Evolutionary conservation across 2,888 invertebrate genomes (phyloP).

Genomic region (Xestia xanthographa): DNA sequence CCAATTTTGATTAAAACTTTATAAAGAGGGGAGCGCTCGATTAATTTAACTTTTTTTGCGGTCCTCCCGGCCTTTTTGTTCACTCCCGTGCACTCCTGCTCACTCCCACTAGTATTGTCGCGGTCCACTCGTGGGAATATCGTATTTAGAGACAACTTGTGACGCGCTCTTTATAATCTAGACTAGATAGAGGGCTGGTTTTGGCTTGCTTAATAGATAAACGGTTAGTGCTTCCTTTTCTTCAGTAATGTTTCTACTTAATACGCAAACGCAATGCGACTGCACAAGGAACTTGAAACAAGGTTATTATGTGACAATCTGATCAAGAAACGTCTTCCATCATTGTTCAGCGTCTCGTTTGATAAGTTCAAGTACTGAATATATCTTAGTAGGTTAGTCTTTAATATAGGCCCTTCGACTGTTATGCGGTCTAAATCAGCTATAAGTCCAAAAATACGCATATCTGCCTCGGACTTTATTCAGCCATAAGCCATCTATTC

Average conservation of each 20-base stretch:
- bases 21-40: slow-evolving; percentile 71
- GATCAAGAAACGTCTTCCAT: background rate
- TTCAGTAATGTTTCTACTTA: background rate
- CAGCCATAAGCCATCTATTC: too few relatives aligned
- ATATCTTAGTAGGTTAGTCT: background rate
- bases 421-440: background rate
- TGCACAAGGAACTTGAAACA: background rate
- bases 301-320: background rate
- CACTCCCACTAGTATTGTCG: slow-evolving; percentile 52
- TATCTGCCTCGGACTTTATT: too few relatives aligned
- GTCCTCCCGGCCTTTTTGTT: slow-evolving; percentile 56
- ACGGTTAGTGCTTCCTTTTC: background rate
- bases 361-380: background rate
- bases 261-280: background rate
- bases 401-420: background rate
- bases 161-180: slow-evolving; percentile 19
- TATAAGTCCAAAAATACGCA: too few relatives aligned
- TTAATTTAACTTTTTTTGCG: slow-evolving; percentile 81
- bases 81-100: slow-evolving; percentile 40
- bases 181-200: background rate
- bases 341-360: background rate
- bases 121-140: slow-evolving; percentile 54
- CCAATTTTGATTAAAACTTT: slow-evolving; percentile 81
- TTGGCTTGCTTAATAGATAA: background rate
- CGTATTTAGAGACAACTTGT: slow-evolving; percentile 53